Base-by-base conservation (phyloP, 2,113 vertebrate genomes). In the Oryzias melastigma region DNA sequence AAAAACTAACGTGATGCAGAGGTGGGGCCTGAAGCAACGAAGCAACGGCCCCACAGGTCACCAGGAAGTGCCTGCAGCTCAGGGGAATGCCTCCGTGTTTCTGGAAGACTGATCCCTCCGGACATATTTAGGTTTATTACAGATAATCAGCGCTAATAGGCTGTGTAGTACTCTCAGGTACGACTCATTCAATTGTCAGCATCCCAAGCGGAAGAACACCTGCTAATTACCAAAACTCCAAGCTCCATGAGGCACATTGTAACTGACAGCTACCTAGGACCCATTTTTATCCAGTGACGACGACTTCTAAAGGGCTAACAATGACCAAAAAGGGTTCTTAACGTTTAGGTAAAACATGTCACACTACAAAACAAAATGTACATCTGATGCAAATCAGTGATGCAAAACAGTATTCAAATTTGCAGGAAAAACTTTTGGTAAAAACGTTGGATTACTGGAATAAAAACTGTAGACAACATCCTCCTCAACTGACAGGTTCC, bases 61-160 rank as follows among this genome's bases (percentile, higher is more conserved):
- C 29, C 44, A 10, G 15, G 0, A 12, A 67, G 68, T 67, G 44
- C 25, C 59, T 4, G 46, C 7, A 19, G 44, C 64, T 62, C 58
- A 12, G 45, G 35, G 57, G 67, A 35, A 55, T 55, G 75, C 48
- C 20, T 43, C 52, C 46, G 62, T 64, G 70, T 75, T 73, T 61
- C 58, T 66, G 58, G 48, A 81, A 75, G 64, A 72, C 45, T 27
- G 12, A 55, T 87, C 82, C 81, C 86, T 72, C 51, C 16, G 42
- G 83, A 87, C 75, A 62, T 79, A 73, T 84, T 87, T 77, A 67
- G 68, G 70, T 71, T 90, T 80, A 87, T 91, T 89, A 88, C 65
- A 78, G 55, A 84, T 80, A 88, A 87, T 87, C 68, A 84, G 73
- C 29, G 60, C 52, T 85, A 88, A 89, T 72, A 56, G 71, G 67